A percentile compares a stretch with the other conserved stretches of the same genome.
Evolutionary conservation across 1,140 invertebrate species (phyloP).

Genomic region (Tetramorium simillimum): DNA sequence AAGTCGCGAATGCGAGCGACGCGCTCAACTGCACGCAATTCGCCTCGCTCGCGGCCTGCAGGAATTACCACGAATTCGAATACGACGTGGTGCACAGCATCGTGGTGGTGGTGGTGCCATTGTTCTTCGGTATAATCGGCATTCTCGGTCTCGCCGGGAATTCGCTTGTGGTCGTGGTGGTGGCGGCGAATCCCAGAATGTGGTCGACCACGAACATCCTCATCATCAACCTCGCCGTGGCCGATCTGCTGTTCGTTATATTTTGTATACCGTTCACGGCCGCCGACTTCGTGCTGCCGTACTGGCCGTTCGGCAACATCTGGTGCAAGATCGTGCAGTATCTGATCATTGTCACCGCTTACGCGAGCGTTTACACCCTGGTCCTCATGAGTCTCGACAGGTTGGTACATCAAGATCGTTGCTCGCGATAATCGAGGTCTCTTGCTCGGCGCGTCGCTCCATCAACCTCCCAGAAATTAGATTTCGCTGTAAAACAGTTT

Average conservation of each 20-base stretch:
- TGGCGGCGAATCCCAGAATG: conserved; percentile 95
- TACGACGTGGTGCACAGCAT: conserved; percentile 86
- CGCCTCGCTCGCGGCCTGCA: neutral
- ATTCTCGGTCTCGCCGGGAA: conserved; percentile 96
- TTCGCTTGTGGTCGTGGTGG: conserved; percentile 93
- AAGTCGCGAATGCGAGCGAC: neutral
- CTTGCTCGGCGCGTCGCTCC: too few relatives aligned
- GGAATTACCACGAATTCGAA: conserved; percentile 5
- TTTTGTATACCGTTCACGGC: conserved; percentile 98
- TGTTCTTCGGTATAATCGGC: conserved; percentile 95
- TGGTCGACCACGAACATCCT: conserved; percentile 96
- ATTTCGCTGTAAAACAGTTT: neutral
- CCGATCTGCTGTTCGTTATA: conserved; percentile 97
- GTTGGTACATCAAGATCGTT: conserved; percentile 72
- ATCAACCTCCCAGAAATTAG: too few relatives aligned
- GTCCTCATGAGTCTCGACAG: conserved; percentile 98
- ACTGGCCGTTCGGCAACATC: conserved; percentile 96
- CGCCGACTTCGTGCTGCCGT: conserved; percentile 93
- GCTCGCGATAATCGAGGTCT: neutral
- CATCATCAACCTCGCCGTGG: conserved; percentile 95
- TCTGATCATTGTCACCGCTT: conserved; percentile 95
- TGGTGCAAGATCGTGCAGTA: conserved; percentile 97
- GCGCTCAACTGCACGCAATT: conserved; percentile 24
- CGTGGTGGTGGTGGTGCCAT: conserved; percentile 91
- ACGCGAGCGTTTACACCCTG: conserved; percentile 96